phyloP scores from a whole-genome alignment of 2,888 invertebrate species.

The Lasioglossum leucozonium region DNA sequence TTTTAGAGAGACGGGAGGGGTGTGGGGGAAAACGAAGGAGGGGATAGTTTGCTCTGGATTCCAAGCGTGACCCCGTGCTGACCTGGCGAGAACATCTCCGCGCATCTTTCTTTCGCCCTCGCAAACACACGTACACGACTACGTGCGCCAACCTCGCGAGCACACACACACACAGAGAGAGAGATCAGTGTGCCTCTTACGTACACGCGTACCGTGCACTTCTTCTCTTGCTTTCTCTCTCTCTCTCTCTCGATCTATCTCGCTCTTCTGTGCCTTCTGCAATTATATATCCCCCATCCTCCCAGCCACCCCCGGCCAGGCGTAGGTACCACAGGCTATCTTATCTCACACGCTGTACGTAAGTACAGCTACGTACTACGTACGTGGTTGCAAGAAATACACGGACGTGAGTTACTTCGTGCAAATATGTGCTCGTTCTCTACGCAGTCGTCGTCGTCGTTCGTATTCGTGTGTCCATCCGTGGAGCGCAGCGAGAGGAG shows the following conservation, averaged over 20 bases:
- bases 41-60: slow-evolving; percentile 85
- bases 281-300: slow-evolving; percentile 70
- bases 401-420: slow-evolving; percentile 65
- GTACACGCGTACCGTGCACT: slow-evolving; percentile 45
- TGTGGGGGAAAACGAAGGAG: slow-evolving; percentile 65
- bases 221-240: background rate
- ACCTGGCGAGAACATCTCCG: slow-evolving; percentile 84
- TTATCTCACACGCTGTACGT: slow-evolving; percentile 70
- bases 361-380: slow-evolving; percentile 69
- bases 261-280: slow-evolving; percentile 69
- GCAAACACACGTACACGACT: slow-evolving; percentile 48
- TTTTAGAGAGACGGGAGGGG: slow-evolving; percentile 40
- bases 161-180: background rate
- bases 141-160: slow-evolving; percentile 31
- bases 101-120: slow-evolving; percentile 75
- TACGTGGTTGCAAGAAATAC: slow-evolving; percentile 61
- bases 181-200: slow-evolving; percentile 20
- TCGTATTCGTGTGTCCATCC: slow-evolving; percentile 55
- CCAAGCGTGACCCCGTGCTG: slow-evolving; percentile 84
- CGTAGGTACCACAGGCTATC: slow-evolving; percentile 62
- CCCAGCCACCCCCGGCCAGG: slow-evolving; percentile 51
- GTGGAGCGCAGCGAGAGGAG: background rate
- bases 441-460: slow-evolving; percentile 40
- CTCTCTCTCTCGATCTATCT: slow-evolving; percentile 11
- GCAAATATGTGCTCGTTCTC: slow-evolving; percentile 52